Base-by-base conservation (phyloP, 2,888 invertebrate species). In the Germaria angustata region DNA sequence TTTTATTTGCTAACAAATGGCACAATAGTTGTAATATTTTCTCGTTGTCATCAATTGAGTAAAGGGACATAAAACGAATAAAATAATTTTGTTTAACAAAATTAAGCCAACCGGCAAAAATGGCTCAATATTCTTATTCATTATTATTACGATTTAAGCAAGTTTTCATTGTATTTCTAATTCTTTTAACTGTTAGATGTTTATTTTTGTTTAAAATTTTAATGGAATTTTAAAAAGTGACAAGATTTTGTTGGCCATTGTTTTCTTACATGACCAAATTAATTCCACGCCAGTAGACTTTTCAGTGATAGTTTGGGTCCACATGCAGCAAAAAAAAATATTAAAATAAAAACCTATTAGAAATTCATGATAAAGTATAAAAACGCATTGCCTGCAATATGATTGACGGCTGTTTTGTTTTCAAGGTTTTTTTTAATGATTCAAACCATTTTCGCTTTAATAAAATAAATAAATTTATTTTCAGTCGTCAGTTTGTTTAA, bases 331-430 rank as follows among this genome's bases (percentile, higher is more conserved):
- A 2, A 49, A 73, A 51, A 17, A 32, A 2, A 36, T 9, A n/a
- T n/a, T n/a, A n/a, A n/a, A 5, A 34, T 49, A 65, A 46, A 49
- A 39, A 51, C 13, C n/a, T 0, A 17, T n/a, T 34, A 36, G 57
- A 63, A 44, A 63, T 53, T 51, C 34, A 15, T 61, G n/a, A n/a
- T n/a, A n/a, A n/a, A n/a, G n/a, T n/a, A 46, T 17, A 28, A 66
- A 57, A 59, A 68, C 15, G 9, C 53, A 63, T 78, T 78, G 69
- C 53, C 53, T 78, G 69, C 36, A 34, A 3, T n/a, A 28, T 69
- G 77, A 69, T 63, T 69, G 77, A 69, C 69, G 63, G 61, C 61
- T 69, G 44, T 24, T 63, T 44, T 9, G 28, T 63, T 76, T 63
- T 63, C 77, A 63, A 69, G 77, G 69, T 69, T 78, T 36, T 44